Conservation (phyloP, 1,140 invertebrate species). For the Lanistes nyassanus region DNA sequence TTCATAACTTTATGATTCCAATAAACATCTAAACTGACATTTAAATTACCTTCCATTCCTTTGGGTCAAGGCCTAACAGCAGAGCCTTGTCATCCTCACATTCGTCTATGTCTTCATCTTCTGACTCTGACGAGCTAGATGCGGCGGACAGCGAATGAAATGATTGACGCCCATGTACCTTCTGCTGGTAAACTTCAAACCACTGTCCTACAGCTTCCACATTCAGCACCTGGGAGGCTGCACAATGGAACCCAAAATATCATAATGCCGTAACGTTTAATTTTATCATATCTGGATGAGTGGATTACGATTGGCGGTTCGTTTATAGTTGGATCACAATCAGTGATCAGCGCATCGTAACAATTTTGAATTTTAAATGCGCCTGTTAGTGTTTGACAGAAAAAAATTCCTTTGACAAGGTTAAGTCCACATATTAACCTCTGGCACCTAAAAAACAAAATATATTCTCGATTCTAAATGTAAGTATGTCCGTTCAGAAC, state of each 20-base stretch:
- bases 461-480: neutral
- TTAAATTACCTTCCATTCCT: conserved; percentile 88
- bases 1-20: no score
- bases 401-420: no score
- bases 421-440: neutral
- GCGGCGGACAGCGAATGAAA: conserved; percentile 45
- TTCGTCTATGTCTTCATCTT: conserved; percentile 76
- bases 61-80: conserved; percentile 90
- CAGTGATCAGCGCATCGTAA: no score
- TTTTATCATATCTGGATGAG: neutral
- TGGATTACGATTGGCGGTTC: neutral
- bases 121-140: conserved; percentile 49
- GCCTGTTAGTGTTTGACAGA: no score
- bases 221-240: conserved; percentile 40
- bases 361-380: no score
- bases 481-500: neutral
- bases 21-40: no score
- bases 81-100: conserved; percentile 73
- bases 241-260: neutral
- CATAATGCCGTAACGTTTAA: neutral
- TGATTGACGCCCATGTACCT: conserved; percentile 61
- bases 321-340: neutral
- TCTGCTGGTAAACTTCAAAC: conserved; percentile 64
- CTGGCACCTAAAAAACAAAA: neutral
- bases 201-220: conserved; percentile 69